phyloP scores from a whole-genome alignment of 2,888 invertebrate genomes.

The Cantharis lateralis region DNA sequence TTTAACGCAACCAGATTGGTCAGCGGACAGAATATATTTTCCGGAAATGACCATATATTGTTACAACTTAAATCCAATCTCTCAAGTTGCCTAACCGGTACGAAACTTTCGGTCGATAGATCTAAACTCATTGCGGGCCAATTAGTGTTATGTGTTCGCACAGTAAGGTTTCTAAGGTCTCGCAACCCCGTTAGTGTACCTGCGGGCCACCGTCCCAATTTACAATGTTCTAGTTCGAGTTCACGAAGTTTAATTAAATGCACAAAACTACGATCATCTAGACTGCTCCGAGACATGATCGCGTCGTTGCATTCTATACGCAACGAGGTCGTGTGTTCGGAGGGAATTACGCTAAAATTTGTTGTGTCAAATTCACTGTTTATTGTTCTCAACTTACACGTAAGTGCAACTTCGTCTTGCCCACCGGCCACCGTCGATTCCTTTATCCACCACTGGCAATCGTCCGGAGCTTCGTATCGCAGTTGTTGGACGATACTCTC shows the following conservation, averaged over 20 bases:
- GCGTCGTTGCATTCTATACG: constrained; percentile 80
- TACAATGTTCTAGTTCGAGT: constrained; percentile 83
- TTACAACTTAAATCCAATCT: constrained; percentile 84
- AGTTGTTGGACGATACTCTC: constrained; percentile 53
- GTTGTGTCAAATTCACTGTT: constrained; percentile 88
- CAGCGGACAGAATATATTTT: constrained; percentile 81
- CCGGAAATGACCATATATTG: constrained; percentile 88
- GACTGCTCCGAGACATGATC: constrained; percentile 77
- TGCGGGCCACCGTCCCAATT: constrained; percentile 80
- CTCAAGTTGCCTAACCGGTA: constrained; percentile 77
- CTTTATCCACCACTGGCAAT: constrained; percentile 79
- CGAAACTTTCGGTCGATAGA: constrained; percentile 78
- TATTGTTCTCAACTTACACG: constrained; percentile 80
- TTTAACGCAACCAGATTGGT: constrained; percentile 80
- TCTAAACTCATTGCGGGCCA: constrained; percentile 86
- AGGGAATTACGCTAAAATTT: constrained; percentile 84
- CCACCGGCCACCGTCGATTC: constrained; percentile 62
- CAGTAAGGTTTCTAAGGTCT: constrained; percentile 82
- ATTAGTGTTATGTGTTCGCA: constrained; percentile 82
- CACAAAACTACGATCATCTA: constrained; percentile 77
- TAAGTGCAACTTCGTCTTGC: constrained; percentile 73
- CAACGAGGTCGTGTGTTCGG: constrained; percentile 80
- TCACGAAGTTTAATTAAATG: constrained; percentile 81
- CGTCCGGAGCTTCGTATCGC: constrained; percentile 81
- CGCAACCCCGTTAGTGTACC: constrained; percentile 79